phyloP scores from a whole-genome alignment of 1,140 invertebrate species.

The Zaprionus africanus region DNA sequence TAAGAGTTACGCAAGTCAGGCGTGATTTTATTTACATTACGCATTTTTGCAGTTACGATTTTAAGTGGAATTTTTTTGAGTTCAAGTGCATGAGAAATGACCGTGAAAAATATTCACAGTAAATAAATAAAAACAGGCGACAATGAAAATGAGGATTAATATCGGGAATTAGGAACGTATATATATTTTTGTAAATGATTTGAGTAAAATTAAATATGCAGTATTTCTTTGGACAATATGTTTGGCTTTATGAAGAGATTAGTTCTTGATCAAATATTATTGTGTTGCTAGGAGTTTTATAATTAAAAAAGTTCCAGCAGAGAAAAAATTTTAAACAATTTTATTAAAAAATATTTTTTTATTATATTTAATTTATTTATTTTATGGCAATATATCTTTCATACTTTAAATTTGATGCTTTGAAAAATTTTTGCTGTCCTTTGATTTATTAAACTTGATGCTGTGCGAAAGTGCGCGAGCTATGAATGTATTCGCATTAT shows the following conservation, averaged over 20 bases:
- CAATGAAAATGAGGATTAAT: constrained; percentile 1
- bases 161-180: background rate
- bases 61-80: constrained; percentile 54
- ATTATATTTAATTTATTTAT: too few relatives aligned
- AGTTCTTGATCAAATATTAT: background rate
- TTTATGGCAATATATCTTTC: background rate
- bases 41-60: constrained; percentile 65
- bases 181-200: background rate
- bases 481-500: constrained; percentile 24
- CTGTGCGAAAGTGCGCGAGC: constrained; percentile 9
- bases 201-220: background rate
- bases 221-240: background rate
- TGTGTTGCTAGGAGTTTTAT: background rate
- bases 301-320: background rate
- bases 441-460: constrained; percentile 6
- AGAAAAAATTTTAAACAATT: too few relatives aligned
- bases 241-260: background rate
- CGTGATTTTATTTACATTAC: constrained; percentile 75
- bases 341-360: too few relatives aligned
- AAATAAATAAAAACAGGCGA: constrained; percentile 50
- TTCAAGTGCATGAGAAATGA: constrained; percentile 65
- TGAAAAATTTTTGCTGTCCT: background rate
- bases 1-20: constrained; percentile 70
- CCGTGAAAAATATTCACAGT: constrained; percentile 62
- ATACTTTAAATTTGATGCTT: background rate